Base-by-base conservation (phyloP, 2,888 invertebrate species). In the Mythimna lalbum region DNA sequence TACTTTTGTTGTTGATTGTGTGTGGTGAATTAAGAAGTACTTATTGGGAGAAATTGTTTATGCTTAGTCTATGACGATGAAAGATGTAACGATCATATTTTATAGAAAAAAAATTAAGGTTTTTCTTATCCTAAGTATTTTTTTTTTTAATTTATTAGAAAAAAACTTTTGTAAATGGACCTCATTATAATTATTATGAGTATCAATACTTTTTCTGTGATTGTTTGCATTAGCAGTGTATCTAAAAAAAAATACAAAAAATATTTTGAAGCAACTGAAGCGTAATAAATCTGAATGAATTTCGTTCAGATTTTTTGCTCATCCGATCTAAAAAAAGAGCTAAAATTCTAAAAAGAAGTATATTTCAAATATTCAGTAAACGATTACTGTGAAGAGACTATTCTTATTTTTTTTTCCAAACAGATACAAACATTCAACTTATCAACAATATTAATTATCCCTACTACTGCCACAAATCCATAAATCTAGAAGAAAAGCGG, bases 401-500 rank as follows among this genome's bases (percentile, higher is more conserved):
- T 1, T 52, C 21, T 36, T 19, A 6, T 19, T 72, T 61, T 23
- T 56, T 17, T 33, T 19, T 43, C 43, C 3, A 27, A 72, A 19
- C 43, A 27, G 0, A 60, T 33, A 36, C 61, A 52, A 57, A 52
- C 21, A 63, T 57, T 61, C 10, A 53, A 52, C 17, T 23, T 64
- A 57, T 71, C 60, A 39, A 53, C 62, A 47, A 52, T 57, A 36
- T 68, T 66, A 63, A 62, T 66, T 69, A 66, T 72, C 60, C 59
- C 31, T 36, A 50, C 43, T 72, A 39, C 56, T 73, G 63, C 64
- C 52, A 71, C 69, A 67, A 53, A 72, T 73, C 49, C 73, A 84
- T 84, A 84, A 83, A 83, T 83, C 74, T 73, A 47, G 47, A 63
- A 67, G 80, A 74, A 80, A 84, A 80, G 72, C 70, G 85, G 80